Base-by-base conservation (phyloP, 2,888 invertebrate genomes). In the Drosophila conformis region DNA sequence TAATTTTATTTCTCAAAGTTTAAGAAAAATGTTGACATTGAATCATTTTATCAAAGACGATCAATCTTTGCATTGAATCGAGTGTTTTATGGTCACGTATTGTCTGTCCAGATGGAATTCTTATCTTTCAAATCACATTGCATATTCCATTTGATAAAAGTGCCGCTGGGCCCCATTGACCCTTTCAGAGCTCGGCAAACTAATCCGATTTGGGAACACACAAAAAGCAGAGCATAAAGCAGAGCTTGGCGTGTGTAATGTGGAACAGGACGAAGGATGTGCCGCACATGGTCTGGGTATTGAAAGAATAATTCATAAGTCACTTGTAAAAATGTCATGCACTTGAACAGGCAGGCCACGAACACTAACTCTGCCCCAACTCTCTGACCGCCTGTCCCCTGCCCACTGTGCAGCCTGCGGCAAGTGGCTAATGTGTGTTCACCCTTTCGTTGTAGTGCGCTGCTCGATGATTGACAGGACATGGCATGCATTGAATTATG, bases 401-500 rank as follows among this genome's bases (percentile, higher is more conserved):
- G 2, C 33, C 31, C 25, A 8, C 11, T 6, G 5, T 18, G 4
- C 35, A 18, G 49, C 60, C 54, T 51, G 52, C 49, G 51, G 53
- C 65, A 62, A 72, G 69, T 21, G 69, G 74, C 86, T 78, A 86
- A 88, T 82, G 73, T 83, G 74, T 80, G 75, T 70, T 66, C 67
- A 89, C 85, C 89, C 85, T 73, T 86, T 88, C 73, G 76, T 64
- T 56, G 69, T 54, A 42, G 82, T 56, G 54, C 69, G 77, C 60
- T 66, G 72, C 64, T 15, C 46, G 64, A 69, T 89, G 85, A 86
- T 89, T 87, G 86, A 89, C 86, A 89, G 81, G 82, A 82, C 72
- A 79, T 84, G 83, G 71, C 89, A 86, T 90, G 85, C 81, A 87
- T 85, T 84, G 92, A 92, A 92, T 92, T 91, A 90, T 92, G 92